Conservation (phyloP, 1,140 invertebrate genomes). For the Diabrotica virgifera region DNA sequence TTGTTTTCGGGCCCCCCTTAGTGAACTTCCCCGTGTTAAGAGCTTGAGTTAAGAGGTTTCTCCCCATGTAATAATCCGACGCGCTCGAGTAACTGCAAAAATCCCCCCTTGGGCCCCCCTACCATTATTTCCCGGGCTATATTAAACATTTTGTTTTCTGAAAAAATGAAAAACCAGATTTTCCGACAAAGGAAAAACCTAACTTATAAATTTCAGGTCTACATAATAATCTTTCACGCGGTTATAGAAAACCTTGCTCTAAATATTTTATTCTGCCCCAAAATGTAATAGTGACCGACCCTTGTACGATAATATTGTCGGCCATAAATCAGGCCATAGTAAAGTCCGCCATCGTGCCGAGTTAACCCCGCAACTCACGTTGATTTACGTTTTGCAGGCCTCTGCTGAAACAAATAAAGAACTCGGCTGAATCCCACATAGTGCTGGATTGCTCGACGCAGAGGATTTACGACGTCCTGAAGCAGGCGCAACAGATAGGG, state of each 20-base stretch:
- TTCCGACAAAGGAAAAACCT: too few relatives aligned
- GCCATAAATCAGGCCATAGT: background rate
- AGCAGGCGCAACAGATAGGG: conserved; percentile 91
- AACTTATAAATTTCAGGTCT: too few relatives aligned
- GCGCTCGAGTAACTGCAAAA: too few relatives aligned
- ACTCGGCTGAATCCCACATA: conserved; percentile 85
- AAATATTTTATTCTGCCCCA: background rate
- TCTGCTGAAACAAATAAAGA: conserved; percentile 87
- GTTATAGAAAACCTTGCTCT: background rate
- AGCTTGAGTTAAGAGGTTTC: too few relatives aligned
- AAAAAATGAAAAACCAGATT: too few relatives aligned
- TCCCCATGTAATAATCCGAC: too few relatives aligned
- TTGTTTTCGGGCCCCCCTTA: too few relatives aligned
- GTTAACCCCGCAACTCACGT: background rate
- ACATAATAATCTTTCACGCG: too few relatives aligned
- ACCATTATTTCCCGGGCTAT: too few relatives aligned
- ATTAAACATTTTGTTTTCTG: too few relatives aligned
- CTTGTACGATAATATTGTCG: conserved; percentile 3
- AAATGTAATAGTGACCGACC: background rate
- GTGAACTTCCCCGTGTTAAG: too few relatives aligned
- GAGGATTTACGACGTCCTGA: conserved; percentile 78
- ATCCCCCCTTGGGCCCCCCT: too few relatives aligned
- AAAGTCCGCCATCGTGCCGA: background rate
- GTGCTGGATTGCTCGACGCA: conserved; percentile 87
- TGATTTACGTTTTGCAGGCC: conserved; percentile 58